Evolutionary conservation across 2,888 invertebrate genomes (phyloP).

Genomic region (Pristionchus mayeri): DNA sequence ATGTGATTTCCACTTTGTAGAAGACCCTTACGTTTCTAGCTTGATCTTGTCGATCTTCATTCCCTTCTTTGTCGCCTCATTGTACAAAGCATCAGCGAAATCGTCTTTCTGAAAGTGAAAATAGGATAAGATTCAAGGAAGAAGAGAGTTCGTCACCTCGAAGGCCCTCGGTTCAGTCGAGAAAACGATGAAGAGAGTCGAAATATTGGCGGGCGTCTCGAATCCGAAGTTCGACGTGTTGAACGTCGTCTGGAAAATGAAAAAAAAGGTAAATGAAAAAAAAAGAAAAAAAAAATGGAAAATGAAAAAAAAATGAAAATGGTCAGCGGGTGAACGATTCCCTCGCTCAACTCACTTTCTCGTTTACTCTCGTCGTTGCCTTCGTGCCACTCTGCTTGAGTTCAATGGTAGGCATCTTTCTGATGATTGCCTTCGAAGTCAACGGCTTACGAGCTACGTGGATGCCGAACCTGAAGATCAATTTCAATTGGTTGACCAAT

Average conservation of each 20-base stretch:
- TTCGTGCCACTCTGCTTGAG: background rate
- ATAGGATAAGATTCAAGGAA: background rate
- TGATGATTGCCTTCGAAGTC: background rate
- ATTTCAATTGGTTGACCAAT: no score
- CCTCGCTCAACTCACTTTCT: background rate
- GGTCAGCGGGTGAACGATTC: background rate
- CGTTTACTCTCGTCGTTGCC: background rate
- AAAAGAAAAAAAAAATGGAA: no score
- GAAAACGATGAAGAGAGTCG: background rate
- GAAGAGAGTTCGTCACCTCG: background rate
- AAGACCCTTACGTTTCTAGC: background rate
- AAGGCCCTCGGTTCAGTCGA: background rate
- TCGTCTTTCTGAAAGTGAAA: background rate
- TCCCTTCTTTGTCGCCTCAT: background rate
- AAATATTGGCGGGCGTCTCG: background rate
- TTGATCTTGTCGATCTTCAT: background rate
- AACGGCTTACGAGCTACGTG: background rate
- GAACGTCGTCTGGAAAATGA: background rate
- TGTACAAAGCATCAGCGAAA: background rate
- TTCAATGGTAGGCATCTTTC: background rate
- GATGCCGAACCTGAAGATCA: background rate
- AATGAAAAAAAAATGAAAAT: no score
- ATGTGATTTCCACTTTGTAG: background rate
- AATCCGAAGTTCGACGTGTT: background rate
- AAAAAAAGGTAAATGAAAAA: background rate